These are phyloP conservation scores for Seladonia tumulorum DNA, from an alignment of 2,888 invertebrate genomes.

Conservation along the genomic window DNA sequence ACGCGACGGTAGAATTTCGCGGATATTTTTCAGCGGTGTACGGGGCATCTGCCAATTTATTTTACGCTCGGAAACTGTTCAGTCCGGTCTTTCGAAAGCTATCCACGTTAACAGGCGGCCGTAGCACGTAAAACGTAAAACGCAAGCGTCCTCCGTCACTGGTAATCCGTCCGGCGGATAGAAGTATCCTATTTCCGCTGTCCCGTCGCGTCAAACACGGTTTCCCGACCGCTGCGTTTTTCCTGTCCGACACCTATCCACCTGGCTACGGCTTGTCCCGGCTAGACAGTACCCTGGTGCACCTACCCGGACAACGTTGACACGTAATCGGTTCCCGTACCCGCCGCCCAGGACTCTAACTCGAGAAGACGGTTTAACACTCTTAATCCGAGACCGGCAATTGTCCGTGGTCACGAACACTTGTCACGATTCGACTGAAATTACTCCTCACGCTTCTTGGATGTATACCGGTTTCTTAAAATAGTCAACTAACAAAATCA, in stretches of 20 bases:
- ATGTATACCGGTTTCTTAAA: no score
- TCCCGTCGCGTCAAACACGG: slow-evolving; percentile 26
- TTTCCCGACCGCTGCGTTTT: slow-evolving; percentile 19
- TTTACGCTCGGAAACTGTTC: not conserved
- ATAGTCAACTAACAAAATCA: no score
- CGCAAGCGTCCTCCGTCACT: not conserved
- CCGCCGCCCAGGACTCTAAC: slow-evolving; percentile 24
- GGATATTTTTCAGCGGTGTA: not conserved
- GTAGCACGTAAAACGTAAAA: not conserved
- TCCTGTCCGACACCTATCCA: slow-evolving; percentile 37
- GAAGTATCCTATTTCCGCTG: slow-evolving; percentile 17
- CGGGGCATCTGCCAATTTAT: not conserved
- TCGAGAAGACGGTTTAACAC: slow-evolving; percentile 33
- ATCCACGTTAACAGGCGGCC: slow-evolving; percentile 1
- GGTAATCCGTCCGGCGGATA: not conserved
- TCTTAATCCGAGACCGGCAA: slow-evolving; percentile 1
- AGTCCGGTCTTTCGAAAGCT: not conserved
- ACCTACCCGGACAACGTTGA: slow-evolving; percentile 19
- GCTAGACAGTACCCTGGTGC: not conserved
- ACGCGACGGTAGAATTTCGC: not conserved
- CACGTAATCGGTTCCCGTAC: slow-evolving; percentile 37
- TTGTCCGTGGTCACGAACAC: not conserved
- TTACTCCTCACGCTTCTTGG: not conserved
- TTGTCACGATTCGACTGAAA: not conserved
- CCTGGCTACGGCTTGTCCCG: not conserved